Evolutionary conservation across 1,140 invertebrate species (phyloP).

Genomic region (Musca vetustissima): DNA sequence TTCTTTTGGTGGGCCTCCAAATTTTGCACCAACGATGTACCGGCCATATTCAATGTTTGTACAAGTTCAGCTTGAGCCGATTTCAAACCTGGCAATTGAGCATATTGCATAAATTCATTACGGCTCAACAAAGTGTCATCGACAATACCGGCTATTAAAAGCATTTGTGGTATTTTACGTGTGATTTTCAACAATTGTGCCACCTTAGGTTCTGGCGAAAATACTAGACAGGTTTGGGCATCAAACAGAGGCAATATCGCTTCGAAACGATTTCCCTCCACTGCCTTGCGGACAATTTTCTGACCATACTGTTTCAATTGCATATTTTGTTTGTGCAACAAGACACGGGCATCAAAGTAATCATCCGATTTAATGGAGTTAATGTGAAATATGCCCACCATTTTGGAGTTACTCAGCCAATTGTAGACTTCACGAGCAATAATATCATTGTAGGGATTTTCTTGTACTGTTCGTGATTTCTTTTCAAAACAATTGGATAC

Average conservation of each 20-base stretch:
- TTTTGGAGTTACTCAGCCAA: constrained; percentile 69
- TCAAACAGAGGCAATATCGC: constrained; percentile 61
- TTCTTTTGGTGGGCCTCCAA: constrained; percentile 69
- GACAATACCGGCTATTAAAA: constrained; percentile 69
- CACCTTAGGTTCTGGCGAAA: constrained; percentile 64
- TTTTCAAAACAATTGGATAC: constrained; percentile 39
- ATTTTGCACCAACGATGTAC: constrained; percentile 63
- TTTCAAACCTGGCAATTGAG: constrained; percentile 64
- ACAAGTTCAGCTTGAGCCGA: constrained; percentile 64
- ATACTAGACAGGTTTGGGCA: constrained; percentile 63
- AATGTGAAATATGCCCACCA: constrained; percentile 69
- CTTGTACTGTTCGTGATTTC: constrained; percentile 38
- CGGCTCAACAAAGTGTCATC: constrained; percentile 66
- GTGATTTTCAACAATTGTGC: constrained; percentile 62
- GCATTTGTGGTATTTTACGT: constrained; percentile 64
- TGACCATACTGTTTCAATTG: constrained; percentile 64
- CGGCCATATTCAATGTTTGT: constrained; percentile 64
- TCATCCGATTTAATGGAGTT: constrained; percentile 67
- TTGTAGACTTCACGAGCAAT: constrained; percentile 68
- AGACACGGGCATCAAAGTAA: constrained; percentile 62
- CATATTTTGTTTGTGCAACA: constrained; percentile 67
- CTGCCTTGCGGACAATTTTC: constrained; percentile 62
- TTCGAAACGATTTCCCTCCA: constrained; percentile 65
- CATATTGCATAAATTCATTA: constrained; percentile 67
- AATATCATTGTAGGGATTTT: constrained; percentile 70